phyloP scores from a whole-genome alignment of 2,797 vertebrate genomes.

The Sitta carolinensis region DNA sequence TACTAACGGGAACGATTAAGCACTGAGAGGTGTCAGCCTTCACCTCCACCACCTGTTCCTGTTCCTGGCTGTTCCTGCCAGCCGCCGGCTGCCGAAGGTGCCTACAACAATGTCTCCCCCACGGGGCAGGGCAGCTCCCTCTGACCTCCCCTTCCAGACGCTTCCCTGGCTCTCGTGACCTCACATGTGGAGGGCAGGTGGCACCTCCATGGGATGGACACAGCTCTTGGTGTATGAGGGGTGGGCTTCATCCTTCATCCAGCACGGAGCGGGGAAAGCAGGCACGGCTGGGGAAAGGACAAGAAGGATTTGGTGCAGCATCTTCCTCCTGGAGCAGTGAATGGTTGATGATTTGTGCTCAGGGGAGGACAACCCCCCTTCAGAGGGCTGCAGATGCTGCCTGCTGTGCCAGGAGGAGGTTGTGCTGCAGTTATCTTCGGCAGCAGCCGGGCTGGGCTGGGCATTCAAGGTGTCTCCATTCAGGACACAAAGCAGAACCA shows the following conservation, averaged over 20 bases:
- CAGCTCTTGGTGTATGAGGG: not conserved
- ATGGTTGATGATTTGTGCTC: not conserved
- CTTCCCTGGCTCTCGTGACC: rapidly evolving
- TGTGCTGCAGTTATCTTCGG: not conserved
- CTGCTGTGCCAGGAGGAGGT: not conserved
- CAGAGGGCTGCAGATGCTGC: not conserved
- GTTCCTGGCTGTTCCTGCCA: not conserved
- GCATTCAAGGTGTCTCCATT: not conserved
- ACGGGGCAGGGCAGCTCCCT: not conserved
- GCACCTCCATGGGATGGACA: not conserved
- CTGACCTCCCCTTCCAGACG: not conserved
- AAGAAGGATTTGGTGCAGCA: not conserved
- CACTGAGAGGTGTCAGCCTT: not conserved
- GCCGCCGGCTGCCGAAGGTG: not conserved
- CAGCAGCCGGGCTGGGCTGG: not conserved
- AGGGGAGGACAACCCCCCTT: not conserved
- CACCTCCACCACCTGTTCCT: slow-evolving; percentile 19
- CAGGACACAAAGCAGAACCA: not conserved
- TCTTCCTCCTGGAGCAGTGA: not conserved
- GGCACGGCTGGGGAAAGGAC: not conserved
- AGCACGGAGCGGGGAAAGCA: not conserved
- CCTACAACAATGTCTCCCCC: not conserved
- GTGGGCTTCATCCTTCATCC: not conserved
- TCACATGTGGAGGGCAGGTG: rapidly evolving
- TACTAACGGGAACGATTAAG: slow-evolving; percentile 37